Evolutionary conservation across 2,797 vertebrate species (phyloP), one percentile per base, ranked within the genome.

Genomic region (Tolypeutes matacus): DNA sequence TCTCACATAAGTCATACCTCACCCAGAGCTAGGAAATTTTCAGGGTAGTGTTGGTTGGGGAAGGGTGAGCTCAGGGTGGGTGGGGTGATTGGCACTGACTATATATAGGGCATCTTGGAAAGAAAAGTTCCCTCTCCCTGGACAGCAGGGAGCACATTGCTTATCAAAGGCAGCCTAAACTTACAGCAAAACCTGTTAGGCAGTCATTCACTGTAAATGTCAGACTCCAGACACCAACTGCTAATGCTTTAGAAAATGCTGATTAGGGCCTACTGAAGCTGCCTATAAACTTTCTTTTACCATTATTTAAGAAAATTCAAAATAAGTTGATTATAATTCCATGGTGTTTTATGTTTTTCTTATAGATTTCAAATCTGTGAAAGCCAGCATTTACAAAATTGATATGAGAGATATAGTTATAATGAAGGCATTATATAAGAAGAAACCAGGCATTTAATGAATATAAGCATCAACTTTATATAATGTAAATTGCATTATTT

Each of bases 201-300:
- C 97, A 97, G 97, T 97, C 91, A 97, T 98, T 98, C 98, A 98
- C 98, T 98, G 97, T 96, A 98, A 98, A 98, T 97, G 98, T 98
- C 98, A 98, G 97, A 94, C 91, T 96, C 77, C 51, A 96, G 97
- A 95, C 95, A 96, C 91, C 95, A 97, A 96, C 97, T 13, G 76
- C 96, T 98, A 96, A 96, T 95, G 98, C 98, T 98, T 97, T 95
- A 97, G 87, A 93, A 95, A 98, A 97, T 89, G 96, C 97, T 97
- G 98, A 98, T 98, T 98, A 97, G 91, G 96, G 97, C 93, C 97
- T 97, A 97, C 97, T 97, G 97, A 98, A 98, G 62, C 75, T 96
- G 97, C 95, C 90, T 96, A 81, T 81, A 92, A 95, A 95, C 78
- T 92, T 96, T 76, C 84, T 92, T 88, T 96, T 96, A 81, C 87